Evolutionary conservation across 2,888 invertebrate genomes (phyloP).

Genomic region (Coelopa pilipes): DNA sequence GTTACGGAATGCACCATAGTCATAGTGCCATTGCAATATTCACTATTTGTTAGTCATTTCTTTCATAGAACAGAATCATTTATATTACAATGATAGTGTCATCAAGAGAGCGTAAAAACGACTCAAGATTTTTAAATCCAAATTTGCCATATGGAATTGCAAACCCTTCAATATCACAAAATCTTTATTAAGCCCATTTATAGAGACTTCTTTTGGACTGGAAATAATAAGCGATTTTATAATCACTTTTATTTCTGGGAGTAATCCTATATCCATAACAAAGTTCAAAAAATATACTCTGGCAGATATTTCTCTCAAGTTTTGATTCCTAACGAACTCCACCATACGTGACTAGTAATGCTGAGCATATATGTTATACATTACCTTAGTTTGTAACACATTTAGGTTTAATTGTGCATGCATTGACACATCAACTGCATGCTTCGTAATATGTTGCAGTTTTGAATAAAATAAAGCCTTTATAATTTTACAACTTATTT

Average conservation of each 20-base stretch:
- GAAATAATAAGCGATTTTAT: constrained; percentile 59
- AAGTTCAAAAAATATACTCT: too few relatives aligned
- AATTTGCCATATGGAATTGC: constrained; percentile 51
- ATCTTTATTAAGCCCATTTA: constrained; percentile 52
- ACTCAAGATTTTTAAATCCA: constrained; percentile 53
- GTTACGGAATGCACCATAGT: constrained; percentile 50
- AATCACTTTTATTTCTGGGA: constrained; percentile 54
- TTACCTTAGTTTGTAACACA: too few relatives aligned
- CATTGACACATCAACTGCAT: too few relatives aligned
- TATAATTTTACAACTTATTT: too few relatives aligned
- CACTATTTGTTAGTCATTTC: background rate
- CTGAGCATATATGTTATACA: too few relatives aligned
- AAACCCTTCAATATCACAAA: constrained; percentile 52
- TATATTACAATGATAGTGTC: constrained; percentile 54
- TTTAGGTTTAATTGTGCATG: too few relatives aligned
- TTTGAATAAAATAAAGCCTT: too few relatives aligned
- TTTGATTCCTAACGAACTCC: too few relatives aligned
- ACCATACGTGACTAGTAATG: too few relatives aligned
- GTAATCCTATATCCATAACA: constrained; percentile 50
- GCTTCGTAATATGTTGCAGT: too few relatives aligned
- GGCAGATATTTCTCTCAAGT: too few relatives aligned
- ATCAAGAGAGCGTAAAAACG: constrained; percentile 55
- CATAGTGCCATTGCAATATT: constrained; percentile 44
- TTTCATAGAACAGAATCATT: background rate
- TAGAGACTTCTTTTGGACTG: constrained; percentile 50